These are phyloP conservation scores for Busseola fusca DNA, from an alignment of 2,888 invertebrate species.

Conservation along the genomic window DNA sequence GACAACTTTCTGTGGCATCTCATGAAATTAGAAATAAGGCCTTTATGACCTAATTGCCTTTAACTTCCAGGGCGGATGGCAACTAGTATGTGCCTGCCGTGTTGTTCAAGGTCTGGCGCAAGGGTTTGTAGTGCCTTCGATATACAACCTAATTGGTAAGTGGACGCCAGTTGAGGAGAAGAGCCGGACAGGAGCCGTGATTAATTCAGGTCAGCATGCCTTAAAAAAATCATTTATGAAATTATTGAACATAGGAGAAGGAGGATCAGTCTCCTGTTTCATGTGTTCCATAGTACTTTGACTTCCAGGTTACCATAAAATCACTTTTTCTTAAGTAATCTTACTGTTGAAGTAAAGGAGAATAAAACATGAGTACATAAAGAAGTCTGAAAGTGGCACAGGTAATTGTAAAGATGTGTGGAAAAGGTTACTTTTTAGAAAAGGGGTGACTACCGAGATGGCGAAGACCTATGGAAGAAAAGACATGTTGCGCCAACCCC, in stretches of 20 bases:
- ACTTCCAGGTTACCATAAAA: no score
- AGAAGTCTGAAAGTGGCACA: no score
- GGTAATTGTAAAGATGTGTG: no score
- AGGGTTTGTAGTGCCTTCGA: slow-evolving; percentile 88
- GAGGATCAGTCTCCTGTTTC: background rate
- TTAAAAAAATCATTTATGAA: background rate
- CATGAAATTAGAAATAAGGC: background rate
- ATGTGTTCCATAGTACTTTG: no score
- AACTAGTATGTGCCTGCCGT: slow-evolving; percentile 90
- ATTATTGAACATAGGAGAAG: background rate
- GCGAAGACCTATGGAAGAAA: no score
- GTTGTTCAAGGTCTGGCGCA: slow-evolving; percentile 86
- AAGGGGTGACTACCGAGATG: no score
- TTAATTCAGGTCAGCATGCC: slow-evolving; percentile 80
- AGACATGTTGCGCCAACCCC: no score
- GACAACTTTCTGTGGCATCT: background rate
- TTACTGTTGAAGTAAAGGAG: background rate
- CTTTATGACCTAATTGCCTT: background rate
- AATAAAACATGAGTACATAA: no score
- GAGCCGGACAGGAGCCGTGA: slow-evolving; percentile 89
- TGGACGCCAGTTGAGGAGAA: slow-evolving; percentile 91
- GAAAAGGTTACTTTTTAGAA: background rate
- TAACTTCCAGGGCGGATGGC: slow-evolving; percentile 85
- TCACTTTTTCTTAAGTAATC: no score
- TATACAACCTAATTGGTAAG: slow-evolving; percentile 89